Conservation (phyloP, 2,113 vertebrate genomes). For the Capreolus pygargus region DNA sequence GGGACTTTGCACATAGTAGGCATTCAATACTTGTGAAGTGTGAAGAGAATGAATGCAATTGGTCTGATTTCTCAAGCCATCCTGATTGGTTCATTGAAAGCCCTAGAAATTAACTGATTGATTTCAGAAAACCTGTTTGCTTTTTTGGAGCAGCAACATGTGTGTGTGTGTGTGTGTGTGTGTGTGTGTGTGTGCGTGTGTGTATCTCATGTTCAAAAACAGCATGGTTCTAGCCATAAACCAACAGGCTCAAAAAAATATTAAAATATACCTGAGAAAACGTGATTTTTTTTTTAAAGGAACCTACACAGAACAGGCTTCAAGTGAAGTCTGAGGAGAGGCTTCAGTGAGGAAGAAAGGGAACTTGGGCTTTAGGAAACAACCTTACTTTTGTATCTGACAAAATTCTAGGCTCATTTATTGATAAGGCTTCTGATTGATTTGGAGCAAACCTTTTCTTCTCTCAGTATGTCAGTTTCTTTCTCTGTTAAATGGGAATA, state of each 20-base stretch:
- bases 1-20: not conserved
- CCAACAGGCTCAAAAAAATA: not conserved
- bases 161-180: not conserved
- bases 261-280: not conserved
- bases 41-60: not conserved
- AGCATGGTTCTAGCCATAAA: not conserved
- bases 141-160: not conserved
- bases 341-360: not conserved
- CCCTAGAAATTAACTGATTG: not conserved
- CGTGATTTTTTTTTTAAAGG: not conserved
- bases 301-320: rapidly evolving
- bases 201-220: not conserved
- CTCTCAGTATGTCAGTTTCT: not conserved
- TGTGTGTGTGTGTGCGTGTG: not conserved
- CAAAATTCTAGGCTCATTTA: not conserved
- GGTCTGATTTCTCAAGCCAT: not conserved
- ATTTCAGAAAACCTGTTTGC: not conserved
- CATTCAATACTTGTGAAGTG: not conserved
- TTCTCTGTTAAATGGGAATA: not conserved
- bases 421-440: not conserved
- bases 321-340: not conserved
- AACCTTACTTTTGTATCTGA: not conserved
- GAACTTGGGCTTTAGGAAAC: not conserved
- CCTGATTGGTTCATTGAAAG: not conserved
- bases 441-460: not conserved